These are phyloP conservation scores for Gallinago nigripennis DNA, from an alignment of 2,797 vertebrate species.

Conservation along the genomic window DNA sequence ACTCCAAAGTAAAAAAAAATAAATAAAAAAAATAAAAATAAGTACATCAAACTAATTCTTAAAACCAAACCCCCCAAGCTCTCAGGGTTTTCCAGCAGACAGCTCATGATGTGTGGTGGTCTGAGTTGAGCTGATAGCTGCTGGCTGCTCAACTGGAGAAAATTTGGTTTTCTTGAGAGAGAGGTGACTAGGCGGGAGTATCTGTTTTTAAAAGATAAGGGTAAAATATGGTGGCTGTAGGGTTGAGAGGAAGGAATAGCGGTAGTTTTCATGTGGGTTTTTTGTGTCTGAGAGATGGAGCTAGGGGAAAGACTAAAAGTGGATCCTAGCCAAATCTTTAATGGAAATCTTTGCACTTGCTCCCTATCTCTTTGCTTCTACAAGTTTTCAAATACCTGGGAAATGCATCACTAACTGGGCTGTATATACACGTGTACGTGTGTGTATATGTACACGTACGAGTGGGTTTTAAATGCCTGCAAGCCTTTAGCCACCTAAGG, in stretches of 20 bases:
- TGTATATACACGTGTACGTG: rapidly evolving
- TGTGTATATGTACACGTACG: too few species aligned
- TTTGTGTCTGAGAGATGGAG: neutral
- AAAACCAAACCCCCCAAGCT: neutral
- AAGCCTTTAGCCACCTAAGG: neutral
- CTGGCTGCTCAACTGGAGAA: neutral
- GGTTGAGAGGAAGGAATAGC: neutral
- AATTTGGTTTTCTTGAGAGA: neutral
- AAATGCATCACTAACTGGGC: neutral
- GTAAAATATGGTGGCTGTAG: neutral
- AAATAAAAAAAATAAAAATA: neutral
- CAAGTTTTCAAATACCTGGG: neutral
- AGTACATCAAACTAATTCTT: neutral
- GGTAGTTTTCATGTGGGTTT: neutral
- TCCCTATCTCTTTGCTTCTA: neutral
- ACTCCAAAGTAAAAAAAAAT: neutral
- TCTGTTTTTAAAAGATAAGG: constrained; percentile 50
- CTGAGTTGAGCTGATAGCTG: constrained; percentile 18
- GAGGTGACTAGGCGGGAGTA: neutral
- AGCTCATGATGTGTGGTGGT: neutral
- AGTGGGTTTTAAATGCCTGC: neutral
- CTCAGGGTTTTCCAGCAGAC: neutral
- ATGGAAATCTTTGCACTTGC: neutral
- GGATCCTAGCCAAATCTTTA: neutral
- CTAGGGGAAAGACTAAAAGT: neutral